A percentile compares a stretch with the other conserved stretches of the same genome.
Conservation (phyloP, 2,888 invertebrate genomes). For the Dastarcus helophoroides region DNA sequence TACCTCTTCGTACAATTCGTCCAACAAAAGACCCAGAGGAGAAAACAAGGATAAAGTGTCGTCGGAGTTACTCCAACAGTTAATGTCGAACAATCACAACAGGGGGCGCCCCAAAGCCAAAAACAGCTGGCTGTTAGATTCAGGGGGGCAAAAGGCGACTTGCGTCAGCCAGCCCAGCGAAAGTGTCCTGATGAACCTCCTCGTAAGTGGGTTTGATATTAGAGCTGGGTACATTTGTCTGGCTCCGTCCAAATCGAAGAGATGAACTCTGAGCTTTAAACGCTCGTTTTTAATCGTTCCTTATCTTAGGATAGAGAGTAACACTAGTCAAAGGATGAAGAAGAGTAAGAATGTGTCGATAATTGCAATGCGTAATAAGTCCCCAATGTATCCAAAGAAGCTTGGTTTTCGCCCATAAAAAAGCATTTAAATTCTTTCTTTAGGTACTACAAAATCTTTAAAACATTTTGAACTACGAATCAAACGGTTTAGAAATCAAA, state of each 20-base stretch:
- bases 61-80: conserved; percentile 47
- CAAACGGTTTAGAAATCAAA: no score
- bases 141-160: conserved; percentile 31
- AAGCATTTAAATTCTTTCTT: no score
- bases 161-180: conserved; percentile 46
- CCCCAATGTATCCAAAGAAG: no score
- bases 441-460: no score
- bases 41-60: conserved; percentile 33
- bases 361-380: no score
- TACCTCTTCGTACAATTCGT: conserved; percentile 20
- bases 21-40: conserved; percentile 24
- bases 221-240: conserved; percentile 85
- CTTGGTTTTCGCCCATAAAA: no score
- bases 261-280: conserved; percentile 19
- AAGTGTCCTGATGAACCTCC: conserved; percentile 86
- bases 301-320: no score
- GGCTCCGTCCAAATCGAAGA: conserved; percentile 44
- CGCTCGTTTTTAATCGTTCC: no score
- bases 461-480: no score
- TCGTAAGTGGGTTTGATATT: conserved; percentile 91
- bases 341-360: no score
- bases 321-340: no score
- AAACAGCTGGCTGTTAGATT: conserved; percentile 32
- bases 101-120: conserved; percentile 31
- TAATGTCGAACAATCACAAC: conserved; percentile 41